Base-by-base conservation (phyloP, 2,797 vertebrate species). In the Orientallactaga sibirica region DNA sequence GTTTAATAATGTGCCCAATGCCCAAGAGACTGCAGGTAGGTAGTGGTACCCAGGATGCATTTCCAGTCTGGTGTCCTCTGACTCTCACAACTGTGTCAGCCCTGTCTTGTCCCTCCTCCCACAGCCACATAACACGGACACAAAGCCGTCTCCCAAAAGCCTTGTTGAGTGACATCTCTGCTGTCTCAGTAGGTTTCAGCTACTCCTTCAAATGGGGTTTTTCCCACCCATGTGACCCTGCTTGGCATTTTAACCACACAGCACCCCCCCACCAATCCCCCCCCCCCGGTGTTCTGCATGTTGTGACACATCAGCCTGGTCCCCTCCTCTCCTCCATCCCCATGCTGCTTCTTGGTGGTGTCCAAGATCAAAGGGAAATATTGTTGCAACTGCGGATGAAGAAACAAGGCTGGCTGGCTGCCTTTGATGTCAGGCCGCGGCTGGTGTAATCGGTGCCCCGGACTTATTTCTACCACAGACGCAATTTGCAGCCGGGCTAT, bases 321-420 rank as follows among this genome's bases (percentile, higher is more conserved):
- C 64, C 52, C 81, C 80, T 79, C 73, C 33, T 67, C 64, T 67
- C 70, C 61, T 87, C 37, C 58, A 88, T 73, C 74, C 83, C 68
- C 66, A 79, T 1, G 4, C 92, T 83, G 92, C 16, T 88, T 89
- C 86, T 48, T n/a, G 27, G 88, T 29, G 27, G 88, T 94, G 88
- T 95, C 80, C 29, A 16, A 95, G 96, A 97, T 96, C 97, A 97
- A 96, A 97, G 94, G 78, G 86, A 95, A 96, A 95, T 91, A 88
- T 33, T 89, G 93, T 95, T 96, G 79, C 78, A 89, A 92, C 76
- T 1, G 67, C 90, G 85, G 92, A 93, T 92, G 96, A 95, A 97
- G 95, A 93, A 96, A 85, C 90, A 91, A 94, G 94, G n/a, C 90
- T 15, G 61, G 80, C 75, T 15, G 61, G 80, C 75, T 43, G 95